These are phyloP conservation scores for Epinephelus moara DNA, from an alignment of 2,113 vertebrate species.

Conservation along the genomic window DNA sequence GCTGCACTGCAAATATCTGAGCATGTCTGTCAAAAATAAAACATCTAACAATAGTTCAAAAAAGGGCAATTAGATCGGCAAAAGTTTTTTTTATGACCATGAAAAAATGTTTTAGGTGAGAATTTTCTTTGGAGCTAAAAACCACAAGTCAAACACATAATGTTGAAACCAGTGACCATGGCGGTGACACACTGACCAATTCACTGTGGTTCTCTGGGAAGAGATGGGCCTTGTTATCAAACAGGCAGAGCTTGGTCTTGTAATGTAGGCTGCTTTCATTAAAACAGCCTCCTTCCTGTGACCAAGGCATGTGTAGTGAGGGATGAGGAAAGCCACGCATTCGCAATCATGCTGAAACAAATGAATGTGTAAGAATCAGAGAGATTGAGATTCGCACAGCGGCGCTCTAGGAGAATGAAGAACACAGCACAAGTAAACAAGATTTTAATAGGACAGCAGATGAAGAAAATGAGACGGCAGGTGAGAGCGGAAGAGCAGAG, in stretches of 20 bases:
- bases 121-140: conserved; percentile 14
- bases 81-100: background rate
- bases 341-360: conserved; percentile 9
- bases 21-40: background rate
- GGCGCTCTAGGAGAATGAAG: background rate
- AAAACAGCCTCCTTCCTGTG: background rate
- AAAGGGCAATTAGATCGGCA: background rate
- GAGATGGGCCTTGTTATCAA: conserved; percentile 4
- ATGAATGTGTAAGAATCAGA: conserved; percentile 4
- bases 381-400: conserved; percentile 6
- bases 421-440: background rate
- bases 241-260: background rate
- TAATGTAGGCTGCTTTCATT: background rate
- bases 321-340: background rate
- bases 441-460: background rate
- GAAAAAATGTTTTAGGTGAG: background rate
- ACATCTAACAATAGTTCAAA: background rate
- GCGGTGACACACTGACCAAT: background rate
- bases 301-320: background rate
- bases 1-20: background rate
- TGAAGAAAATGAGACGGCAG: background rate
- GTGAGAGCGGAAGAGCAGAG: conserved; percentile 10
- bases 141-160: background rate
- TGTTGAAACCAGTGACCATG: background rate
- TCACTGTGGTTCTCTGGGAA: background rate